Evolutionary conservation across 2,113 vertebrate species (phyloP).

Genomic region (Rana temporaria): DNA sequence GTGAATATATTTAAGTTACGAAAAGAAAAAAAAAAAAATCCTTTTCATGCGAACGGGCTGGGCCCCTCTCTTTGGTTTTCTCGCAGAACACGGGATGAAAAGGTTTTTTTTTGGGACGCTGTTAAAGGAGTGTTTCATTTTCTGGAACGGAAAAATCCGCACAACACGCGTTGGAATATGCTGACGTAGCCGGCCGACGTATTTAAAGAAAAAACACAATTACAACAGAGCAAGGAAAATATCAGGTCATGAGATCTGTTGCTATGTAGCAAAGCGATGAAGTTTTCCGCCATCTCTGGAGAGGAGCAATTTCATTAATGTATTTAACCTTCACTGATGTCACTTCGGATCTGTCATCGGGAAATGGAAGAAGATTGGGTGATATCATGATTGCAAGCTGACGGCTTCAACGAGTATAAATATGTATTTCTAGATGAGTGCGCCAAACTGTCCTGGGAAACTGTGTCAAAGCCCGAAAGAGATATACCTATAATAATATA

Average conservation of each 20-base stretch:
- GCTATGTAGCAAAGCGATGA: background rate
- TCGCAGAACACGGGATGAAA: background rate
- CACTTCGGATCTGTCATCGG: background rate
- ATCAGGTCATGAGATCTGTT: background rate
- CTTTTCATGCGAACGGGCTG: slow-evolving; percentile 1
- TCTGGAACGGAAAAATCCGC: slow-evolving; percentile 26
- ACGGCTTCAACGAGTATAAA: slow-evolving; percentile 16
- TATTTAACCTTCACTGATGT: slow-evolving; percentile 10
- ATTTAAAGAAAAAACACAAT: slow-evolving; percentile 4
- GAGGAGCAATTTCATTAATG: background rate
- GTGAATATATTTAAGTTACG: slow-evolving; percentile 15
- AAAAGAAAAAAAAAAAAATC: slow-evolving; percentile 8
- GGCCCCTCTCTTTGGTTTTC: slow-evolving; percentile 25
- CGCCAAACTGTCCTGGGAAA: background rate
- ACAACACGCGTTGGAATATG: background rate
- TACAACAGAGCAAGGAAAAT: slow-evolving; percentile 1
- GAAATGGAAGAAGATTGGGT: background rate
- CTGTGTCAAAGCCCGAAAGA: background rate
- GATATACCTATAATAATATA: too few species aligned
- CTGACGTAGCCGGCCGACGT: background rate
- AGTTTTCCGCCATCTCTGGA: background rate
- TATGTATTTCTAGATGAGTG: background rate
- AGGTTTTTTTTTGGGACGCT: background rate
- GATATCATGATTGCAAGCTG: slow-evolving; percentile 21
- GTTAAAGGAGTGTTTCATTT: slow-evolving; percentile 34